phyloP scores from a whole-genome alignment of 92 coral and sea anemone genomes.

The Isaurus tuberculatus region DNA sequence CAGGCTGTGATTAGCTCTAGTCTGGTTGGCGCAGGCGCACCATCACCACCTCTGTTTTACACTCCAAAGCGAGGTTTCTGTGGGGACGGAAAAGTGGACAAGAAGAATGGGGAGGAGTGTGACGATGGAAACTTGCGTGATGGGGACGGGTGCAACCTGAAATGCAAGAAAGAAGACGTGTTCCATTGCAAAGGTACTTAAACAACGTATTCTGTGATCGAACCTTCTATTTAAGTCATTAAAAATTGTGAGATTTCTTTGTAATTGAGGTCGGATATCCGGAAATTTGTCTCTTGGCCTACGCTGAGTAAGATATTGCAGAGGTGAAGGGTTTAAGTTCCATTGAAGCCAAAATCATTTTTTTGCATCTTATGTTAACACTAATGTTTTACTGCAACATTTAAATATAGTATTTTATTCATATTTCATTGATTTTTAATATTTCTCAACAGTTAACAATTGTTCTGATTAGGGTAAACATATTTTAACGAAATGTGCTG shows the following conservation, averaged over 20 bases:
- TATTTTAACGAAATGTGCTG: too few relatives aligned
- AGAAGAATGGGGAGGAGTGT: slow-evolving; percentile 90
- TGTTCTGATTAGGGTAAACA: too few relatives aligned
- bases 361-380: too few relatives aligned
- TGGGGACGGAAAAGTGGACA: slow-evolving; percentile 94
- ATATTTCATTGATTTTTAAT: too few relatives aligned
- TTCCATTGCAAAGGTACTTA: slow-evolving; percentile 88
- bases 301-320: too few relatives aligned
- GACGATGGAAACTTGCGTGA: slow-evolving; percentile 97
- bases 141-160: slow-evolving; percentile 96
- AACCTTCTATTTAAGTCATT: neutral
- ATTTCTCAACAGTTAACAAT: too few relatives aligned
- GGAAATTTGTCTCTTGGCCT: too few relatives aligned
- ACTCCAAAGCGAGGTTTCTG: slow-evolving; percentile 93
- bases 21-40: slow-evolving; percentile 66
- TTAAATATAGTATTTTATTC: too few relatives aligned
- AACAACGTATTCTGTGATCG: neutral
- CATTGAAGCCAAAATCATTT: too few relatives aligned
- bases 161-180: slow-evolving; percentile 96
- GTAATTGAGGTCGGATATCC: too few relatives aligned
- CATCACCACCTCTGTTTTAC: slow-evolving; percentile 88
- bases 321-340: too few relatives aligned
- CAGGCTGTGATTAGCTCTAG: slow-evolving; percentile 87
- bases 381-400: too few relatives aligned
- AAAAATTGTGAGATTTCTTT: neutral